Percentiles rank a stretch among this genome's conserved stretches.
Conservation (phyloP, 30 jellyfish, hydroid and myxozoan species). For the Chironex yamaguchii region DNA sequence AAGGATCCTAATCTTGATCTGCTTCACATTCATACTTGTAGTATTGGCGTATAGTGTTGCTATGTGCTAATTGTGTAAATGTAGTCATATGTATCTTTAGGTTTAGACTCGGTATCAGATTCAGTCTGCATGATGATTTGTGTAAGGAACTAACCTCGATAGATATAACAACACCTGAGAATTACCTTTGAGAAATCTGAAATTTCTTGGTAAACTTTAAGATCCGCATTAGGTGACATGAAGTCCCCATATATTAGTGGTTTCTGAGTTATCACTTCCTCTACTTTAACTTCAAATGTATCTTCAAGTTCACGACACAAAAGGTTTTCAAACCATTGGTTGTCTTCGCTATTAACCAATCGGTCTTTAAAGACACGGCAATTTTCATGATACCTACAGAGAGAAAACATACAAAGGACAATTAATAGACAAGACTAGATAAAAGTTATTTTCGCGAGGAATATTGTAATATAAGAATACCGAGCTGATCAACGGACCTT, state of each 20-base stretch:
- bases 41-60: too few species aligned
- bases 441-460: too few species aligned
- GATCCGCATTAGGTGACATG: conserved; percentile 89
- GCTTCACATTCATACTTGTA: too few species aligned
- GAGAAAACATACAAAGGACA: not conserved
- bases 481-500: too few species aligned
- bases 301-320: conserved; percentile 59
- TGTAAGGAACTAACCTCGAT: not conserved
- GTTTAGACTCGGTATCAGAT: too few species aligned
- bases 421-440: not conserved
- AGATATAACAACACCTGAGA: not conserved
- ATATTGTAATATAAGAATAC: too few species aligned
- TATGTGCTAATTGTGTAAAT: too few species aligned
- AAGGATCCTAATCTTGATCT: too few species aligned
- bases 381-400: conserved; percentile 92
- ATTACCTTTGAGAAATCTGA: conserved; percentile 81
- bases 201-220: conserved; percentile 75
- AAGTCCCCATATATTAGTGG: conserved; percentile 90
- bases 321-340: conserved; percentile 81
- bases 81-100: too few species aligned
- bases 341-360: conserved; percentile 83
- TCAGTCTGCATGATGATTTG: not conserved
- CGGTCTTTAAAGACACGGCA: conserved; percentile 95
- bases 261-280: conserved; percentile 60
- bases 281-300: conserved; percentile 64